Base-by-base conservation (phyloP, 2,888 invertebrate genomes). In the Iphiclides podalirius region DNA sequence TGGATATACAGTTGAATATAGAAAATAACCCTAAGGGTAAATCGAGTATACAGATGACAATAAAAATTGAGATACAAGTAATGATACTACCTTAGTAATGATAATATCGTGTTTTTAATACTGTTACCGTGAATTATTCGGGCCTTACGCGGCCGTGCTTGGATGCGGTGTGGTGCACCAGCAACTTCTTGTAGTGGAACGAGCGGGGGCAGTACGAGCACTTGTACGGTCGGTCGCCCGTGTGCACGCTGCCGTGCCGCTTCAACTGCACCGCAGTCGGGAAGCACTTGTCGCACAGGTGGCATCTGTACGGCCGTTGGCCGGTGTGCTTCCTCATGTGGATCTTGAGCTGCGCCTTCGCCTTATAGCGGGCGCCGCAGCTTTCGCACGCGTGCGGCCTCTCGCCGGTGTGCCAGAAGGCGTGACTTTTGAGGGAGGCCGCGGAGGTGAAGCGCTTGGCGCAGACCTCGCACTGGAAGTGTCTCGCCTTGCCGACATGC, bases 321-420 rank as follows among this genome's bases (percentile, higher is more conserved):
- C 66, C 67, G 0, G 66, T 61, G 50, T 70, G 69, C 3, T 60
- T 63, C 6, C 61, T 54, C 58, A 64, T 55, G 20, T 80, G 80
- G 0, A 66, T 41, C 11, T 54, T 67, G 12, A 79, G 52, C 1
- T 65, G 59, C 1, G 58, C 38, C 41, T 73, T 79, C 0, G 63
- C 60, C 56, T 79, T 80, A 44, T 68, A 80, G 11, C 64, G 64
- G 1, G 47, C 34, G 0, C 67, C 70, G 47, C 80, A 81, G 0
- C 67, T 33, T 16, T 69, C 55, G 49, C 80, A 81, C 0, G 39
- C 47, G 35, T 58, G 62, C 0, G 79, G 79, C 9, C 69, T 57
- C 9, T 70, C 68, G 0, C 64, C 67, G 1, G 64, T 63, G 40
- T 81, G 80, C 67, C 66, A 72, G 35, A 69, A 62, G 65, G 67